These are phyloP conservation scores for Brachypodius melanocephalos DNA, from an alignment of 2,113 vertebrate species.

Conservation along the genomic window DNA sequence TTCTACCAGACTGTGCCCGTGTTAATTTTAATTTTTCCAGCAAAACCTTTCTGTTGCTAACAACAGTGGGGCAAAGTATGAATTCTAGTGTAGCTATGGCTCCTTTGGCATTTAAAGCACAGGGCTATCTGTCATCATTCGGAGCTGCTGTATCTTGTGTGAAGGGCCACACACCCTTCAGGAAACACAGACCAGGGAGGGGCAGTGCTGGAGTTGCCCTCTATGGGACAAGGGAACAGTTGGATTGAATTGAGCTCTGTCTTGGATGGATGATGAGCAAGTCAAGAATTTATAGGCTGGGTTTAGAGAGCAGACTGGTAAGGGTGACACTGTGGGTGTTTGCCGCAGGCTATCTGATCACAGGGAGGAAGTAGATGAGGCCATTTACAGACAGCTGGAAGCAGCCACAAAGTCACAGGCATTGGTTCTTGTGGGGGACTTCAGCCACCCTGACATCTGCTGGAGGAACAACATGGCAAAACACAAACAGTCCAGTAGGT, in stretches of 20 bases:
- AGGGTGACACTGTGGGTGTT: neutral
- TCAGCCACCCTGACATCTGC: neutral
- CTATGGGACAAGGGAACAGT: rapidly evolving
- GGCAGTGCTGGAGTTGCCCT: neutral
- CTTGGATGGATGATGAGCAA: neutral
- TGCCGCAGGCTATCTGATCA: neutral
- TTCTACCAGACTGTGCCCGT: neutral
- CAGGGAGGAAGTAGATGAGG: neutral
- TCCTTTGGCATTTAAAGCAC: neutral
- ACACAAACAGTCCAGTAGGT: neutral
- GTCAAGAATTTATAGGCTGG: neutral
- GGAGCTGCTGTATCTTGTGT: neutral
- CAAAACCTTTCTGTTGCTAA: slow-evolving; percentile 39
- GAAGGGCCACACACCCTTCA: neutral
- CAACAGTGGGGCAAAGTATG: neutral
- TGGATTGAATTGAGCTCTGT: neutral
- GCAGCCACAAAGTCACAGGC: neutral
- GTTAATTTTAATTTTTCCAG: slow-evolving; percentile 10
- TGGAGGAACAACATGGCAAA: neutral
- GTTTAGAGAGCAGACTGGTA: neutral
- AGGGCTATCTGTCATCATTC: neutral
- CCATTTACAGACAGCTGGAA: neutral
- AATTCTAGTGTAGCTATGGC: neutral
- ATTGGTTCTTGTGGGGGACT: neutral
- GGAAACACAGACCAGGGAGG: neutral